Percentiles rank a stretch among this genome's conserved stretches.
Conservation (phyloP, 2,113 vertebrate species). For the Siniperca chuatsi region DNA sequence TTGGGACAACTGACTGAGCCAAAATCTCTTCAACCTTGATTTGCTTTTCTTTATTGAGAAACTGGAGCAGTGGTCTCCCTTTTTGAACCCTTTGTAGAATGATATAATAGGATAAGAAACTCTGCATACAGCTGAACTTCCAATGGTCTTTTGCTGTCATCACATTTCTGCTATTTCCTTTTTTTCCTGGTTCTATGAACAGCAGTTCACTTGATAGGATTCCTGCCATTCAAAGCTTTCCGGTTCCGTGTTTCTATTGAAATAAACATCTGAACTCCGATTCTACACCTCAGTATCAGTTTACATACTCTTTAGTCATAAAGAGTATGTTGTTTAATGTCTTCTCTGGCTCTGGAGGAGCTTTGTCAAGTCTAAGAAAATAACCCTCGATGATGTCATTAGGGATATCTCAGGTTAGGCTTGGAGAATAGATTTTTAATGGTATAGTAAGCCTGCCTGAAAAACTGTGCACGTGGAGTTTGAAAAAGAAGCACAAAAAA, state of each 20-base stretch:
- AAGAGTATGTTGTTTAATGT: not conserved
- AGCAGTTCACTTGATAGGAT: not conserved
- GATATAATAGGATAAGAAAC: not conserved
- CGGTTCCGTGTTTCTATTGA: not conserved
- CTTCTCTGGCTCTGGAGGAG: not conserved
- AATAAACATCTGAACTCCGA: slow-evolving; percentile 2
- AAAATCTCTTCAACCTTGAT: not conserved
- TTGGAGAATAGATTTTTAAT: not conserved
- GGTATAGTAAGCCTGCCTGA: not conserved
- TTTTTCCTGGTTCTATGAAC: not conserved
- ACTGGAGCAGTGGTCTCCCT: not conserved
- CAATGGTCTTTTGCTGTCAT: not conserved
- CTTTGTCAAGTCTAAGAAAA: slow-evolving; percentile 15
- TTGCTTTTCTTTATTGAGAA: not conserved
- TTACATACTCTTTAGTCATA: not conserved
- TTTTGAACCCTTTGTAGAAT: not conserved
- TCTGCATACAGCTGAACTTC: not conserved
- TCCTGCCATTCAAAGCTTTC: not conserved
- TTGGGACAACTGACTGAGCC: not conserved
- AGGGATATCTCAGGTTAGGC: no score
- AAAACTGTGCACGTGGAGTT: not conserved
- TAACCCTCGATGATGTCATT: not conserved
- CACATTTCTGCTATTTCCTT: not conserved
- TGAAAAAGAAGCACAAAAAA: not conserved
- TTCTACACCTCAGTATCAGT: slow-evolving; percentile 3